These are phyloP conservation scores for Spodoptera litura DNA, from an alignment of 1,140 invertebrate species.

Conservation along the genomic window DNA sequence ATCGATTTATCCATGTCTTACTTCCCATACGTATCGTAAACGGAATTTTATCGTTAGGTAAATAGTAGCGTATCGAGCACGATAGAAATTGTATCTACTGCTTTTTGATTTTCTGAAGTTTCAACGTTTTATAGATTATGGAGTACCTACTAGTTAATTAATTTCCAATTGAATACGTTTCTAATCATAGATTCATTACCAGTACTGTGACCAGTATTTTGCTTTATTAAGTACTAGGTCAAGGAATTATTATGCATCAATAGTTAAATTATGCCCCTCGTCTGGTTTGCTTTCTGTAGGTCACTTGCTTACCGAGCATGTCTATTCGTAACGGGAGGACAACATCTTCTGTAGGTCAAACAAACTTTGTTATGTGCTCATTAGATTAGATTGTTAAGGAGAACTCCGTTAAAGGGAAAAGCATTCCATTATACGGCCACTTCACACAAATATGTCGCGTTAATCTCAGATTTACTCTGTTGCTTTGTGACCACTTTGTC, in stretches of 20 bases:
- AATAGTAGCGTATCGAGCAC: too few species aligned
- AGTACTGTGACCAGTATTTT: conserved; percentile 9
- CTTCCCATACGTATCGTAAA: too few species aligned
- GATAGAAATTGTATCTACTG: too few species aligned
- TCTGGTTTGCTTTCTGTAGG: conserved; percentile 47
- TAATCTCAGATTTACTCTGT: conserved; percentile 23
- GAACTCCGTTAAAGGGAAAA: conserved; percentile 29
- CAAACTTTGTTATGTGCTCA: conserved; percentile 38
- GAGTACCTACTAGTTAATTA: not conserved
- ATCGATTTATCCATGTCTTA: too few species aligned
- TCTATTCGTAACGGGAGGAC: conserved; percentile 55
- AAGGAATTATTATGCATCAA: conserved; percentile 49
- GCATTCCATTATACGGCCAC: conserved; percentile 14
- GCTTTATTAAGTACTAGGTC: conserved; percentile 39
- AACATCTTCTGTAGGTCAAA: conserved; percentile 43
- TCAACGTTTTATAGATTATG: too few species aligned
- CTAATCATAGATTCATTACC: conserved; percentile 36
- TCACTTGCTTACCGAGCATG: conserved; percentile 41
- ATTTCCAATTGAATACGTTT: not conserved
- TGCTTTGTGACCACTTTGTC: conserved; percentile 21
- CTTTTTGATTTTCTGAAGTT: too few species aligned
- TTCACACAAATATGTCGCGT: not conserved
- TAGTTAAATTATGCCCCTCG: conserved; percentile 33
- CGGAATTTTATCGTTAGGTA: too few species aligned
- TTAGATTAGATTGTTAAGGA: conserved; percentile 43